A percentile compares a stretch with the other conserved stretches of the same genome.
Conservation (phyloP, 2,888 invertebrate species). For the Hyalella azteca region DNA sequence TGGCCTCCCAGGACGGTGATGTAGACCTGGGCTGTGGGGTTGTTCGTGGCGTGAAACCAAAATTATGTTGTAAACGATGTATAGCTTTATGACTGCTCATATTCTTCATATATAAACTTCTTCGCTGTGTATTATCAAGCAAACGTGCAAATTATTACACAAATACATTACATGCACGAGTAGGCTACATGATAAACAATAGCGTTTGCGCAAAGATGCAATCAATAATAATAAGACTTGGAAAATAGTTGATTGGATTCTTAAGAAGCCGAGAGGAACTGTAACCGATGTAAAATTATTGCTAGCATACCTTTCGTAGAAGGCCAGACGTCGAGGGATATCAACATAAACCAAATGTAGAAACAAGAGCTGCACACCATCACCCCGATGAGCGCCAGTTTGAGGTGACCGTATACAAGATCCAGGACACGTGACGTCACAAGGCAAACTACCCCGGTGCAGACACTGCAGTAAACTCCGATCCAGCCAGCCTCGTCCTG, state of each 20-base stretch:
- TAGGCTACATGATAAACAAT: too few species aligned
- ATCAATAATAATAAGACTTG: too few species aligned
- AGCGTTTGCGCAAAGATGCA: too few species aligned
- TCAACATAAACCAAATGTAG: constrained; percentile 53
- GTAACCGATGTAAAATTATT: too few species aligned
- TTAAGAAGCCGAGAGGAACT: too few species aligned
- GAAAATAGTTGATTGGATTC: too few species aligned
- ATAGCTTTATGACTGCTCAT: too few species aligned
- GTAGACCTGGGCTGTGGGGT: constrained; percentile 38
- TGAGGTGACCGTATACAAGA: constrained; percentile 53
- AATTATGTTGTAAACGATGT: neutral
- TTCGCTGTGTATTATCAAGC: too few species aligned
- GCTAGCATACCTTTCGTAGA: constrained; percentile 38
- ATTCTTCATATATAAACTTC: too few species aligned
- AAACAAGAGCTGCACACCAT: constrained; percentile 28
- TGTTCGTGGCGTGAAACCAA: neutral
- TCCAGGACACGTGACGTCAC: constrained; percentile 51
- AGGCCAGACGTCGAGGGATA: constrained; percentile 38
- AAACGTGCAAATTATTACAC: too few species aligned
- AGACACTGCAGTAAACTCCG: constrained; percentile 47
- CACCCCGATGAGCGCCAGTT: constrained; percentile 43
- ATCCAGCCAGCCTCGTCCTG: constrained; percentile 57
- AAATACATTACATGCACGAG: too few species aligned
- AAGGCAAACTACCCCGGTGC: constrained; percentile 43
- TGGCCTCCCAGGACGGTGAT: constrained; percentile 27